Evolutionary conservation across 2,888 invertebrate genomes (phyloP).

Genomic region (Apamea anceps): DNA sequence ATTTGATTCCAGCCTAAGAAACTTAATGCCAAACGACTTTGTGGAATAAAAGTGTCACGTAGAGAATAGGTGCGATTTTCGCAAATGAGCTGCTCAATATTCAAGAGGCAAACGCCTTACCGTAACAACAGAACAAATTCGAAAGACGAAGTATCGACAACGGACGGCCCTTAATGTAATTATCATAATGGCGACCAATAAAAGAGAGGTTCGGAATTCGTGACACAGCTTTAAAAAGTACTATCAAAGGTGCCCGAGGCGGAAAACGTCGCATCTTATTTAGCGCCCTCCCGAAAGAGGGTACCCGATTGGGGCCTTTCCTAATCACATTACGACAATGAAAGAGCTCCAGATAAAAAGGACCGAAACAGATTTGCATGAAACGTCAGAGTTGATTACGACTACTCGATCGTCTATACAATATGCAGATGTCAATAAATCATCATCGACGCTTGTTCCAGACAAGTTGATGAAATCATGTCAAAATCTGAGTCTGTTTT

Average conservation of each 20-base stretch:
- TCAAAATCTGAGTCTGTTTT: slow-evolving; percentile 40
- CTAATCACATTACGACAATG: slow-evolving; percentile 89
- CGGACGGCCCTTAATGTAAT: slow-evolving; percentile 88
- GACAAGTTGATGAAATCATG: slow-evolving; percentile 20
- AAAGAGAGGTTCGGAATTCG: slow-evolving; percentile 89
- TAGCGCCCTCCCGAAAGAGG: slow-evolving; percentile 85
- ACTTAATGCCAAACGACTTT: slow-evolving; percentile 71
- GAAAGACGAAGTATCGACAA: slow-evolving; percentile 88
- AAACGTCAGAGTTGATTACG: slow-evolving; percentile 86
- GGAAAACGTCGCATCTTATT: slow-evolving; percentile 90
- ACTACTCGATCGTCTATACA: slow-evolving; percentile 73
- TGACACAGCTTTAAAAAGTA: slow-evolving; percentile 89
- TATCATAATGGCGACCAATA: slow-evolving; percentile 90
- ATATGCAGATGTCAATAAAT: slow-evolving; percentile 77
- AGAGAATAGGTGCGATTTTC: slow-evolving; percentile 88
- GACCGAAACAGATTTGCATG: slow-evolving; percentile 88
- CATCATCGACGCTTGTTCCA: slow-evolving; percentile 63
- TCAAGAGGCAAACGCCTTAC: slow-evolving; percentile 86
- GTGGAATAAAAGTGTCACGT: slow-evolving; percentile 86
- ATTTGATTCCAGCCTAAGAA: slow-evolving; percentile 72
- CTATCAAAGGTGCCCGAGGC: slow-evolving; percentile 89
- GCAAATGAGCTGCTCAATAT: slow-evolving; percentile 89
- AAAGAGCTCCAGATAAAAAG: slow-evolving; percentile 87
- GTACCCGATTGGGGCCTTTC: slow-evolving; percentile 79
- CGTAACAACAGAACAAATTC: slow-evolving; percentile 89